Evolutionary conservation across 2,888 invertebrate species (phyloP), one percentile per base, ranked within the genome.

Genomic region (Andricus curvator): DNA sequence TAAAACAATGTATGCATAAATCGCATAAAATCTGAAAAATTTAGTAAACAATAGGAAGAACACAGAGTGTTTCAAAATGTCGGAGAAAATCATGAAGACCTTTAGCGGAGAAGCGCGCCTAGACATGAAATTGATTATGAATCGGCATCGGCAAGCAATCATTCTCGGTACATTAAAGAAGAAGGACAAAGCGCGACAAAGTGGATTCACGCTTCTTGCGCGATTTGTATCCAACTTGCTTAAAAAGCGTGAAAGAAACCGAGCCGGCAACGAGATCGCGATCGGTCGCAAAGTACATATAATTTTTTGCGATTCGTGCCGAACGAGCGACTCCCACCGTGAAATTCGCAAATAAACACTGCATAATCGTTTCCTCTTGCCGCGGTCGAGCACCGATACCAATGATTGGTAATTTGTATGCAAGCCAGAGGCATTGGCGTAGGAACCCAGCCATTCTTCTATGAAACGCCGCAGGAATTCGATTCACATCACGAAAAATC

Each of bases 301-400:
- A 67, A 67, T 67, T 44, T 65, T 6, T 65, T 65, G 29, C 65
- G 6, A 37, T 65, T 65, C 33, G 65, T 65, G 65, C 44, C 44
- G 44, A 68, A 44, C 44, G 25, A 68, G 22, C n/a, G 44, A n/a
- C 44, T 68, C 68, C 44, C 68, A 68, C 22, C 68, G 15, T 68
- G 68, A 68, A 44, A 68, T 68, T 68, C 44, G 68, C 68, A 25
- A 68, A 68, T 44, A 44, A 68, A 68, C 44, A 44, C 68, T 68
- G 44, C 20, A 68, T 68, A 68, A 44, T 44, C 44, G 22, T 37
- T 68, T 68, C 60, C 60, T 44, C 44, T 17, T 68, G 22, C 15
- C n/a, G 9, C 13, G 65, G 22, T 68, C 25, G 22, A 22, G 22
- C 22, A 17, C 44, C 68, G 44, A 68, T 44, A 44, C 41, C 48